Conservation (phyloP, 92 coral and sea anemone genomes). For the Actinernus sp. region DNA sequence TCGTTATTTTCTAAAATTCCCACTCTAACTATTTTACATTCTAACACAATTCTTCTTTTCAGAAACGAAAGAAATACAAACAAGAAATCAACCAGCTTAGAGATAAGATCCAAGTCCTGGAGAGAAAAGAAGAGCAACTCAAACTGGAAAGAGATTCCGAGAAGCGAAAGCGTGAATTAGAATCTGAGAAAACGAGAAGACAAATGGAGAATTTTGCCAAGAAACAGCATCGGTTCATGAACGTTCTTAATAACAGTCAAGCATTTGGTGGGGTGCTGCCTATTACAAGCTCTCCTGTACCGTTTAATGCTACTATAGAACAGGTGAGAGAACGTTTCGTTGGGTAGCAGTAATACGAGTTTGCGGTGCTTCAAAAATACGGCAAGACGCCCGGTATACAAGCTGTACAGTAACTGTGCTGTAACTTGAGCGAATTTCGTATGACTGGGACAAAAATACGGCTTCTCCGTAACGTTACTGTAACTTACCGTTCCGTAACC, state of each 20-base stretch:
- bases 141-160: slow-evolving; percentile 85
- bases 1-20: too few species aligned
- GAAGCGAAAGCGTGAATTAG: slow-evolving; percentile 75
- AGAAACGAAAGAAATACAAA: slow-evolving; percentile 91
- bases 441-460: too few species aligned
- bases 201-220: slow-evolving; percentile 73
- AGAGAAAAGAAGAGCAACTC: slow-evolving; percentile 88
- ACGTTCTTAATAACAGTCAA: slow-evolving; percentile 56
- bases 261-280: slow-evolving; percentile 44
- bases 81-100: slow-evolving; percentile 71
- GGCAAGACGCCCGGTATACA: too few species aligned
- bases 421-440: too few species aligned
- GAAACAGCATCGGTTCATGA: slow-evolving; percentile 65
- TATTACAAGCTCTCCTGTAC: slow-evolving; percentile 52
- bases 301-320: slow-evolving; percentile 49
- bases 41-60: too few species aligned
- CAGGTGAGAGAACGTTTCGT: too few species aligned
- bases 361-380: too few species aligned
- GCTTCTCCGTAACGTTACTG: too few species aligned
- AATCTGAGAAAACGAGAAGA: slow-evolving; percentile 64
- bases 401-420: too few species aligned
- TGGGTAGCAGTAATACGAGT: too few species aligned
- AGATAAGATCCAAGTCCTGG: slow-evolving; percentile 80
- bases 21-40: too few species aligned
- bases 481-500: too few species aligned